Base-by-base conservation (phyloP, 2,888 invertebrate species). In the Drosophila stalkeri region DNA sequence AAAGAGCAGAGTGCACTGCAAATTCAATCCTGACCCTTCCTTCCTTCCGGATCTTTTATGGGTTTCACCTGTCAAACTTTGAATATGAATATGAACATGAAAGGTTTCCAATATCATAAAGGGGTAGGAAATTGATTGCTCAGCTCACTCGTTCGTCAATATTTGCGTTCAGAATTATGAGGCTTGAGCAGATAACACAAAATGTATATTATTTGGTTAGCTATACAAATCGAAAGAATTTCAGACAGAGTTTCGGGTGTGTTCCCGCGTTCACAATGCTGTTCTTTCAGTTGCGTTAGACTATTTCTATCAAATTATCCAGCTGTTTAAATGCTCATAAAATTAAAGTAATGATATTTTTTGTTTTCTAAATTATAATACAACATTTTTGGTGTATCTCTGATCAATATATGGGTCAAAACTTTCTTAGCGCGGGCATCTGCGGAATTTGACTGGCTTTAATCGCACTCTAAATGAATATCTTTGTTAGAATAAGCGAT, bases 51-150 rank as follows among this genome's bases (percentile, higher is more conserved):
- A 39, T 60, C 62, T 64, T 80, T 83, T 79, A 78, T 80, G 76
- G 72, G 64, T 75, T 86, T 86, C 89, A 84, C 86, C 86, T 84
- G 89, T 76, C 83, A 78, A 70, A 35, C 68, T 65, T 31, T 70
- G 27, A 65, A 57, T 71, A 76, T 72, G 57, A 76, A 61, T 54
- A 54, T 60, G 55, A 23, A 33, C 73, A 68, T 70, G 78, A 67
- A 86, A 83, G 78, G 72, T 80, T 88, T 71, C 74, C 44, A 68
- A 37, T 67, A 46, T n/a, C 27, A 20, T 47, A n/a, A 41, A 37
- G 49, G 39, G 51, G 60, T 33, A 8, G n/a, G n/a, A n/a, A 41
- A 41, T 41, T 41, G 41, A 41, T 41, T 41, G 69, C 51, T 54
- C 77, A 41, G 72, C 70, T 82, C 72, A 46, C n/a, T 47, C 57